Conservation (phyloP, 2,797 vertebrate species). For the Spheniscus humboldti region DNA sequence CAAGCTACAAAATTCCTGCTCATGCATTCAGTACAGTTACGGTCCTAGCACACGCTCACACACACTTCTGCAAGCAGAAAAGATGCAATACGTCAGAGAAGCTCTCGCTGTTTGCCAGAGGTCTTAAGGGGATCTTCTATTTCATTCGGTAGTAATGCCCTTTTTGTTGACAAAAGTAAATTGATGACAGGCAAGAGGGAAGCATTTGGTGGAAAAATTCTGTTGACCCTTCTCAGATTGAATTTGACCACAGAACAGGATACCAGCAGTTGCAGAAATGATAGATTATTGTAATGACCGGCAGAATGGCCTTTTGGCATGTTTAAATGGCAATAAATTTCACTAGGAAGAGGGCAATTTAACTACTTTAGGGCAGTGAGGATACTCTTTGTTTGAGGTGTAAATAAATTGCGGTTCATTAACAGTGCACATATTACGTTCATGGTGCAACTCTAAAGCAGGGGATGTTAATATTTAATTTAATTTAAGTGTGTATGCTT, state of each 20-base stretch:
- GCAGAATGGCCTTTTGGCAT: conserved; percentile 90
- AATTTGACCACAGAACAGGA: conserved; percentile 89
- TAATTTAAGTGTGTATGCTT: conserved; percentile 67
- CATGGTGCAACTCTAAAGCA: conserved; percentile 63
- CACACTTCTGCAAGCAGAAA: background rate
- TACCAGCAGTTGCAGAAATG: conserved; percentile 89
- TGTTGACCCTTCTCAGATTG: conserved; percentile 96
- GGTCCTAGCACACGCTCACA: background rate
- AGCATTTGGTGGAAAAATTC: conserved; percentile 82
- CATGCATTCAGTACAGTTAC: background rate
- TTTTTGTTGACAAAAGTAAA: conserved; percentile 94
- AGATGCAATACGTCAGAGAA: background rate
- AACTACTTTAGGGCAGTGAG: conserved; percentile 74
- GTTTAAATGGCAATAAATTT: conserved; percentile 98
- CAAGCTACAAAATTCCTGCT: background rate
- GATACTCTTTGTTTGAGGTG: conserved; percentile 86
- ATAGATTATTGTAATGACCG: conserved; percentile 97
- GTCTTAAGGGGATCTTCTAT: conserved; percentile 76
- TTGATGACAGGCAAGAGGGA: conserved; percentile 84
- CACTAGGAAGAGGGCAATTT: conserved; percentile 81
- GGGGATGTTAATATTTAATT: conserved; percentile 82
- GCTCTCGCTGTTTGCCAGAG: conserved; percentile 70
- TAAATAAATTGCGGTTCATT: conserved; percentile 89
- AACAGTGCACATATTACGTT: conserved; percentile 75
- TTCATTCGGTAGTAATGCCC: conserved; percentile 82